Evolutionary conservation across 2,888 invertebrate species (phyloP), one percentile per base, ranked within the genome.

Genomic region (Seladonia tumulorum): DNA sequence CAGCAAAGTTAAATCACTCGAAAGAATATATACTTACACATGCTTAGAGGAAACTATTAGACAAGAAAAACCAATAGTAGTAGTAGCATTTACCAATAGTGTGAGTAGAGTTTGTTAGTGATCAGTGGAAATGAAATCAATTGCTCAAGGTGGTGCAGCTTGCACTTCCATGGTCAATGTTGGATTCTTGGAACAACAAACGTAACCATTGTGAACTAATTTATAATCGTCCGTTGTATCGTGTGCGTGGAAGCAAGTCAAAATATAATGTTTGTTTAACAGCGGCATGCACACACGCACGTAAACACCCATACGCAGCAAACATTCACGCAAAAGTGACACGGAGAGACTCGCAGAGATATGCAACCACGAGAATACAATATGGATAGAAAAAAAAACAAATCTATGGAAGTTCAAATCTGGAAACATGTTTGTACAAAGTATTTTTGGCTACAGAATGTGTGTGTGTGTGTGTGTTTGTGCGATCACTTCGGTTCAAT

Each of bases 121-220:
- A 91, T 93, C 93, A 92, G 91, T 93, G 90, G 92, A 91, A 93
- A 92, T 89, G 89, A 92, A 91, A 92, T 90, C 91, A 90, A 92
- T 92, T 91, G 90, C 92, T 94, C 94, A 94, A 93, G 93, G 93
- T 93, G 94, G 93, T 93, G 94, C 92, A 86, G 93, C 91, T 94
- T 93, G 93, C 94, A 94, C 93, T 93, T 94, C 94, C 93, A 92
- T 91, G 88, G 92, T 92, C 89, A 93, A 90, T 92, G 93, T 92
- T 86, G 94, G 93, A 90, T 93, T 94, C 94, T 95, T 95, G 91
- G 90, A 93, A 94, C 89, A 93, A 92, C 79, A 92, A 92, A 88
- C 83, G 82, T 70, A 88, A 90, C 76, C 75, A 83, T 78, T 87
- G 77, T 57, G 35, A 86, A 70, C 84, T 79, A 88, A 73, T n/a